These are phyloP conservation scores for Typhlomys cinereus DNA, from an alignment of 2,113 vertebrate genomes.

Conservation along the genomic window DNA sequence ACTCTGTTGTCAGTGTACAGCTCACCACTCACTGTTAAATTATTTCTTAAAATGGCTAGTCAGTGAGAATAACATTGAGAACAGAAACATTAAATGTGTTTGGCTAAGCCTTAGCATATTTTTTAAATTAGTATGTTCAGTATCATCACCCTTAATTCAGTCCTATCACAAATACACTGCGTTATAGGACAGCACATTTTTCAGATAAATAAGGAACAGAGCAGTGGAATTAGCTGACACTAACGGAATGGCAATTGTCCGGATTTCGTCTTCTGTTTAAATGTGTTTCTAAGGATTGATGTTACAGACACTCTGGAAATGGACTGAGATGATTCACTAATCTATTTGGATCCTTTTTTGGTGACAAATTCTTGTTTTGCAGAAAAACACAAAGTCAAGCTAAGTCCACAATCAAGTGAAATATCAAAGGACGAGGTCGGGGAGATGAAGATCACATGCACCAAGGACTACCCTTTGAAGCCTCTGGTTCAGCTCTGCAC, in stretches of 20 bases:
- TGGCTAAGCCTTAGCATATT: slow-evolving; percentile 65
- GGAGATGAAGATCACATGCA: background rate
- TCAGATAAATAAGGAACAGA: slow-evolving; percentile 66
- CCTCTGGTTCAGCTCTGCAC: background rate
- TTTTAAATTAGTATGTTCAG: slow-evolving; percentile 68
- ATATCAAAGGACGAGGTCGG: slow-evolving; percentile 8
- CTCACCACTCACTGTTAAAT: slow-evolving; percentile 63
- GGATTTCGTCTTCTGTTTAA: slow-evolving; percentile 56
- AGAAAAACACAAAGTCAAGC: background rate
- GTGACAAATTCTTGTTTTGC: slow-evolving; percentile 24
- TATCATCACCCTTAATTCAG: slow-evolving; percentile 74
- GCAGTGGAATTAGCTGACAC: slow-evolving; percentile 66
- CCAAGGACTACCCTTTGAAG: slow-evolving; percentile 47
- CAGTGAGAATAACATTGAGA: slow-evolving; percentile 70
- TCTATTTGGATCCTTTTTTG: slow-evolving; percentile 19
- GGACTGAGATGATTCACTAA: slow-evolving; percentile 8
- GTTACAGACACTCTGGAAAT: slow-evolving; percentile 30
- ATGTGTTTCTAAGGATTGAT: slow-evolving; percentile 51
- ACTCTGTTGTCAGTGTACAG: slow-evolving; percentile 64
- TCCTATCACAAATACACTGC: slow-evolving; percentile 56
- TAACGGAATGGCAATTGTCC: slow-evolving; percentile 65
- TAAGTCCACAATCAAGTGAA: slow-evolving; percentile 24
- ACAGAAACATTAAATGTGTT: slow-evolving; percentile 64
- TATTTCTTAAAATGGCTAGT: slow-evolving; percentile 71
- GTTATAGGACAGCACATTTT: slow-evolving; percentile 54